phyloP scores from a whole-genome alignment of 1,140 invertebrate genomes.

The Temnothorax longispinosus region DNA sequence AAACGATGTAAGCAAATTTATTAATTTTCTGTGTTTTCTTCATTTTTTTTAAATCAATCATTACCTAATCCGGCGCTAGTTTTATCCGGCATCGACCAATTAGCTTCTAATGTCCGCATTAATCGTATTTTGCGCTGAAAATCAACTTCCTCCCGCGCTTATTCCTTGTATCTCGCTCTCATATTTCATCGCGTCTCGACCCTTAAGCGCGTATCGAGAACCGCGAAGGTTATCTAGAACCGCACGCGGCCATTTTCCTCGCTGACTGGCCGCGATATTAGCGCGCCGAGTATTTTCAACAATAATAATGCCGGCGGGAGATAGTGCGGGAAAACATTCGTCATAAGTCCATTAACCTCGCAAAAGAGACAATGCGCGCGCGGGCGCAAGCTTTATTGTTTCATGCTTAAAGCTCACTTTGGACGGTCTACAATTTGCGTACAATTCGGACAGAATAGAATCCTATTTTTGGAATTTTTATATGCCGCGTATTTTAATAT shows the following conservation, averaged over 20 bases:
- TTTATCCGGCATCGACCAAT: not conserved
- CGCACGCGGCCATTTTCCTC: slow-evolving; percentile 46
- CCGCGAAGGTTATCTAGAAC: slow-evolving; percentile 59
- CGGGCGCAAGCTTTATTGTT: not conserved
- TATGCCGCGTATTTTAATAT: not conserved
- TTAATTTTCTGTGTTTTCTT: not conserved
- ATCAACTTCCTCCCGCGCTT: not conserved
- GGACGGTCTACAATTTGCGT: not conserved
- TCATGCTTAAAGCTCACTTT: not conserved
- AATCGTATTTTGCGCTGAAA: slow-evolving; percentile 8
- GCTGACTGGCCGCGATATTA: slow-evolving; percentile 26
- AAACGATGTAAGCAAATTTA: not conserved
- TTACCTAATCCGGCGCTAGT: not conserved
- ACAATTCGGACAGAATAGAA: too few species aligned
- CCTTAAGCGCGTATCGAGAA: slow-evolving; percentile 41
- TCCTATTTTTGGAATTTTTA: not conserved
- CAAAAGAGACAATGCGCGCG: not conserved
- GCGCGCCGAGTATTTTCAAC: slow-evolving; percentile 45
- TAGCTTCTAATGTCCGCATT: not conserved
- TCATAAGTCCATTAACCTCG: slow-evolving; percentile 44
- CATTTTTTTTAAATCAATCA: not conserved
- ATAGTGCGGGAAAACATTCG: slow-evolving; percentile 50
- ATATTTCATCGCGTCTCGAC: slow-evolving; percentile 47
- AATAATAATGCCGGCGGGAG: slow-evolving; percentile 54
- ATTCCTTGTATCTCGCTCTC: slow-evolving; percentile 33